Evolutionary conservation across 2,888 invertebrate genomes (phyloP), one percentile per base, ranked within the genome.

Genomic region (Hydriomena furcata): DNA sequence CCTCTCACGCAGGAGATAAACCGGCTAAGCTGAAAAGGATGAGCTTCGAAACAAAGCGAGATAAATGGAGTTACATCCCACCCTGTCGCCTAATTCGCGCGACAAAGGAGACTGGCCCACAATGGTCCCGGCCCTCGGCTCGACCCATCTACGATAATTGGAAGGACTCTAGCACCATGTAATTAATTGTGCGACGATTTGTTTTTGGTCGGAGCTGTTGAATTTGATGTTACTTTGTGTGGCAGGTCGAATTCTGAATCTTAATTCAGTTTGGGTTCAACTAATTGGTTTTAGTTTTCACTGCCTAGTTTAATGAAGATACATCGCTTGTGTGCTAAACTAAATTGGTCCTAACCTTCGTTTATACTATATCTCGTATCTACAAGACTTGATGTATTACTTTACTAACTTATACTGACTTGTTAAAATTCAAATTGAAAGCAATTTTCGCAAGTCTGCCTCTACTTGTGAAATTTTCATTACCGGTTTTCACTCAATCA

Each of bases 131-230:
- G 20, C 13, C 31, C 36, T 5, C 25, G 8, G 20, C 13, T 17
- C 44, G 24, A 8, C 28, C 37, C 31, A 21, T 35, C 40, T 43
- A 23, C 44, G 45, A 47, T 59, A 52, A 59, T 56, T 53, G 45
- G 45, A 41, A 49, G 40, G 48, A 42, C 51, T 47, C 46, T 10
- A 36, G 47, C 47, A 37, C 47, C 45, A 45, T 51, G 52, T 55
- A 45, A 60, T 59, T 59, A 59, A 59, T 56, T 56, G 56, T 56
- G 55, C 52, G 43, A 45, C 44, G 49, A 51, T 54, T 49, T 53
- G 55, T 51, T 53, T 46, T 43, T 43, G 37, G 52, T 32, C 25
- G 11, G 24, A 45, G 40, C 30, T 31, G 45, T 40, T 41, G 24
- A 48, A 35, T 28, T 31, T 25, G 30, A 42, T 42, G 25, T 37